Conservation (phyloP, 2,113 vertebrate species). For the Scopus umbretta region DNA sequence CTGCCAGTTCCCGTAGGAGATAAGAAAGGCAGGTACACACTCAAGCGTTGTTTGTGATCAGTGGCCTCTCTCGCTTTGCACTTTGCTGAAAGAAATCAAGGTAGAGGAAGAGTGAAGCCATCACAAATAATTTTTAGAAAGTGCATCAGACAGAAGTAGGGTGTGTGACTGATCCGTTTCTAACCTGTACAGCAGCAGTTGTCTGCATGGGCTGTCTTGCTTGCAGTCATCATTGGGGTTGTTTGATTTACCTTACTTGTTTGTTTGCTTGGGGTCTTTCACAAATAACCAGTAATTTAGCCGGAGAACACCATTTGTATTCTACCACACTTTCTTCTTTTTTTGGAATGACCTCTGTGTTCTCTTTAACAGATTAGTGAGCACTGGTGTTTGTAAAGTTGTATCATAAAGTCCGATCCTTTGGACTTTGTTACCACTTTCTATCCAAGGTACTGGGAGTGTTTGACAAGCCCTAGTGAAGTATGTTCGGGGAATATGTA, state of each 20-base stretch:
- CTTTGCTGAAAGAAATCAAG: background rate
- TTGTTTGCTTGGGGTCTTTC: background rate
- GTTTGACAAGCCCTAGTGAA: background rate
- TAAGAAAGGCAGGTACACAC: background rate
- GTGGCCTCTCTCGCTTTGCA: background rate
- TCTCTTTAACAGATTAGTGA: background rate
- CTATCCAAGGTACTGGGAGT: background rate
- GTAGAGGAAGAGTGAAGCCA: background rate
- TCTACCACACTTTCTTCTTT: background rate
- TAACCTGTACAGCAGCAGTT: background rate
- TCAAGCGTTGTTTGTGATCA: background rate
- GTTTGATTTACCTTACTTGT: background rate
- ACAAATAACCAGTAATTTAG: background rate
- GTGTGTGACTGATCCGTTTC: background rate
- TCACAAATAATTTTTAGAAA: background rate
- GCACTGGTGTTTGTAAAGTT: background rate
- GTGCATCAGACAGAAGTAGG: background rate
- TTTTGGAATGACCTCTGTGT: background rate
- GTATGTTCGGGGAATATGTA: background rate
- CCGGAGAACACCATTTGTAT: background rate
- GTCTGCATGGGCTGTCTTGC: background rate
- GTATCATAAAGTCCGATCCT: background rate
- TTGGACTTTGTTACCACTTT: constrained; percentile 30
- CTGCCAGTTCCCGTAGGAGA: background rate
- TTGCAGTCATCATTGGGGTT: background rate